These are phyloP conservation scores for Elmis aenea DNA, from an alignment of 2,888 invertebrate species.

Conservation along the genomic window DNA sequence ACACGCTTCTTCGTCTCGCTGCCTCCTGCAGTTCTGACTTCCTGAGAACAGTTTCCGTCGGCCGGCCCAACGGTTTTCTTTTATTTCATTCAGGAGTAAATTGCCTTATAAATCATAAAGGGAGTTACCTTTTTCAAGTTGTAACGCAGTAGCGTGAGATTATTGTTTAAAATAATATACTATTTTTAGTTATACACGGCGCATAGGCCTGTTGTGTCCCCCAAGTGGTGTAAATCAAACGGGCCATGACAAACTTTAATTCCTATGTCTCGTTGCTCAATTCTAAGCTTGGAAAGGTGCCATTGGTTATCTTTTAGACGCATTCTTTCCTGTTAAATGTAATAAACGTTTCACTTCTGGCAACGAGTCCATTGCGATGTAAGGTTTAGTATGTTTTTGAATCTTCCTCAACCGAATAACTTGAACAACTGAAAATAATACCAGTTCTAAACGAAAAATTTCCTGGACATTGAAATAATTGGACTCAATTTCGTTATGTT, in stretches of 20 bases:
- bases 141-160: slow-evolving; percentile 13
- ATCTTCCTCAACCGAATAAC: no score
- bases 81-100: slow-evolving; percentile 23
- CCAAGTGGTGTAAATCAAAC: slow-evolving; percentile 29
- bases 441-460: no score
- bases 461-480: no score
- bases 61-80: no score
- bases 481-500: no score
- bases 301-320: slow-evolving; percentile 19
- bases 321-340: slow-evolving; percentile 17
- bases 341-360: slow-evolving; percentile 15
- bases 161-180: slow-evolving; percentile 19
- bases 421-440: no score
- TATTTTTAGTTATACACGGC: slow-evolving; percentile 17
- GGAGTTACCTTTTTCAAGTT: slow-evolving; percentile 26
- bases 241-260: slow-evolving; percentile 28
- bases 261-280: slow-evolving; percentile 26
- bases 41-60: no score
- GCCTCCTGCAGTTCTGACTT: no score
- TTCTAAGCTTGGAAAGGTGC: slow-evolving; percentile 21
- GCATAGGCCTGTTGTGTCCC: slow-evolving; percentile 22
- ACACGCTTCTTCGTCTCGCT: no score
- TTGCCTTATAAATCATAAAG: slow-evolving; percentile 29
- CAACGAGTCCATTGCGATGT: not conserved
- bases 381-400: no score